A percentile compares a stretch with the other conserved stretches of the same genome.
Conservation (phyloP, 1,140 invertebrate genomes). For the Cyclargus thomasi region DNA sequence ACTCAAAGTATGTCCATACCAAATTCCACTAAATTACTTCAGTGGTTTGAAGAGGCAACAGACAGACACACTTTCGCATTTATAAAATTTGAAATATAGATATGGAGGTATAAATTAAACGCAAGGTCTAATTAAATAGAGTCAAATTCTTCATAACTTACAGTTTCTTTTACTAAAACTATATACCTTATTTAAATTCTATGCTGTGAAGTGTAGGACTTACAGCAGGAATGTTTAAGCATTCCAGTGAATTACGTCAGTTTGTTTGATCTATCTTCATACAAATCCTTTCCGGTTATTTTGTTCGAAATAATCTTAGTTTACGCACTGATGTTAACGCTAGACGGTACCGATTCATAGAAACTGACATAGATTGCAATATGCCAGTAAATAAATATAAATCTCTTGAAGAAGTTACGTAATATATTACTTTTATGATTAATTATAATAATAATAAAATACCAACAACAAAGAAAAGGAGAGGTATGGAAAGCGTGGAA, state of each 20-base stretch:
- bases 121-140: no score
- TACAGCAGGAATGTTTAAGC: slow-evolving; percentile 30
- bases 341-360: slow-evolving; percentile 16
- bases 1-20: no score
- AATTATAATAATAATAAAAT: not conserved
- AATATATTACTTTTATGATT: no score
- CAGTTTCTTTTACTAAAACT: no score
- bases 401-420: not conserved
- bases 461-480: not conserved
- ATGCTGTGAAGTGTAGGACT: slow-evolving; percentile 30
- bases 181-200: no score
- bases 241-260: slow-evolving; percentile 28
- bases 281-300: slow-evolving; percentile 29
- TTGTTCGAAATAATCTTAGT: slow-evolving; percentile 23
- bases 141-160: no score
- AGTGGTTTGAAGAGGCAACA: no score
- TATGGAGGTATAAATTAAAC: no score
- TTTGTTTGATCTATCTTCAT: slow-evolving; percentile 26
- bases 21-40: no score
- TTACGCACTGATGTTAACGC: slow-evolving; percentile 22
- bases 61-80: no score
- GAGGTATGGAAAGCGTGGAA: not conserved
- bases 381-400: not conserved
- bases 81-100: no score
- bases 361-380: slow-evolving; percentile 15